Base-by-base conservation (phyloP, 2,113 vertebrate genomes). In the Balaenoptera acutorostrata region DNA sequence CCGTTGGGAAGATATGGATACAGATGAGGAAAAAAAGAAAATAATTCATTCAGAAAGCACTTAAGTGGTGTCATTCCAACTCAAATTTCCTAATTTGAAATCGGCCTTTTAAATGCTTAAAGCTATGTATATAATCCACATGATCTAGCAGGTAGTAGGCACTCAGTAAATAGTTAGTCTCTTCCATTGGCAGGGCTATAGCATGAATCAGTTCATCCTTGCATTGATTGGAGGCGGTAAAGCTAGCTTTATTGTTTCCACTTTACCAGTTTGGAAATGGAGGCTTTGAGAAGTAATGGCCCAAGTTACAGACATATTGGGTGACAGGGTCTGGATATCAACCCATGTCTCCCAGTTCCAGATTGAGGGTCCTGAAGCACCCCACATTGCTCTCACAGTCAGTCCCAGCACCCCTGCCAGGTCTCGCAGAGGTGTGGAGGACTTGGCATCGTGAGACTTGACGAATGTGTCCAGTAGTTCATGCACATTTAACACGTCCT, bases 401-500 rank as follows among this genome's bases (percentile, higher is more conserved):
- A 33, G 78, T 39, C 29, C 39, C 83, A 25, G 18, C 1, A 5
- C 17, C 3, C 20, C 46, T 55, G 39, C 17, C 11, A 3, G 49
- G 12, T 75, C 25, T 57, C 27, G 31, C 4, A 1, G 11, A 41
- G 31, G 8, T 8, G 39, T 59, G 13, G 8, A 55, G 64, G 36
- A 41, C 3, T 13, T 27, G n/a, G 5, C n/a, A 31, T 69, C 18
- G 7, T 23, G 3, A 33, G 31, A 66, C 21, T 18, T 0, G 18
- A 17, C 15, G 18, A 59, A 6, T 27, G 21, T 14, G 11, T 74
- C 44, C 41, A 33, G 4, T 15, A 77, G 12, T 4, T 64, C 41
- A 8, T 0, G 11, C 1, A 15, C 6, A 2, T 5, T 89, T 8
- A 33, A 41, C 21, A 13, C 6, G 29, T n/a, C 36, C 17, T 27